These are phyloP conservation scores for Coptodon rendalli DNA, from an alignment of 2,113 vertebrate genomes.

Conservation along the genomic window DNA sequence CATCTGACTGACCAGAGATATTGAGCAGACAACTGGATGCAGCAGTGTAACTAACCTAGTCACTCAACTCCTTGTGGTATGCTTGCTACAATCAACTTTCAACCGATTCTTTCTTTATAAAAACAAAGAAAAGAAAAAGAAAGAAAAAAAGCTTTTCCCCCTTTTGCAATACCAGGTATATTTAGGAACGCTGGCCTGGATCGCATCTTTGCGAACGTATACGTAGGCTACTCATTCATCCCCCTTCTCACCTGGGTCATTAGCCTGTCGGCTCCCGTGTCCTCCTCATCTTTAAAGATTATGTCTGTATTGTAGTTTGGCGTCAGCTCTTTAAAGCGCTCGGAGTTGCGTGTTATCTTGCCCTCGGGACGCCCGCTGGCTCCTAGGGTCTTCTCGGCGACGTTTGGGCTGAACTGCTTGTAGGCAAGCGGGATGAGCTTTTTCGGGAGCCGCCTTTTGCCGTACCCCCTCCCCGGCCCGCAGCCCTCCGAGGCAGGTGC, in stretches of 20 bases:
- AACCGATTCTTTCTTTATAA: background rate
- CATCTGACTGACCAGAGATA: conserved; percentile 53
- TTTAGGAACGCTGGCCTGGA: background rate
- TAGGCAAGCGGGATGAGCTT: conserved; percentile 91
- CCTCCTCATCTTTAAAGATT: conserved; percentile 99
- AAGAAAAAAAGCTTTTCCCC: background rate
- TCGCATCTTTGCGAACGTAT: background rate
- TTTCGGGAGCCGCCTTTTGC: conserved; percentile 86
- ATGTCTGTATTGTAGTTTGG: conserved; percentile 98
- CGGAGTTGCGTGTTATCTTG: conserved; percentile 89
- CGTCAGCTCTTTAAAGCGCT: conserved; percentile 93
- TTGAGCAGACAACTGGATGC: conserved; percentile 9
- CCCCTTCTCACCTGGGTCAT: conserved; percentile 89
- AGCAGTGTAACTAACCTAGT: background rate
- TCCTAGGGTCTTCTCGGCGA: conserved; percentile 95
- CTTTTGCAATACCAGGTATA: background rate
- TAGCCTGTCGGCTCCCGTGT: conserved; percentile 93
- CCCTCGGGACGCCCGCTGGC: conserved; percentile 94
- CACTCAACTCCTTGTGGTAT: background rate
- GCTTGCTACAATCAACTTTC: background rate
- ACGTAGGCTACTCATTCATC: background rate
- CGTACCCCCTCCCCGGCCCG: conserved; percentile 94
- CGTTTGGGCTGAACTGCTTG: conserved; percentile 91
- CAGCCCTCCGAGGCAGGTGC: conserved; percentile 85
- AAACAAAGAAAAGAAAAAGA: background rate